A percentile compares a stretch with the other conserved stretches of the same genome.
Evolutionary conservation across 2,797 vertebrate species (phyloP).

Genomic region (Alca torda): DNA sequence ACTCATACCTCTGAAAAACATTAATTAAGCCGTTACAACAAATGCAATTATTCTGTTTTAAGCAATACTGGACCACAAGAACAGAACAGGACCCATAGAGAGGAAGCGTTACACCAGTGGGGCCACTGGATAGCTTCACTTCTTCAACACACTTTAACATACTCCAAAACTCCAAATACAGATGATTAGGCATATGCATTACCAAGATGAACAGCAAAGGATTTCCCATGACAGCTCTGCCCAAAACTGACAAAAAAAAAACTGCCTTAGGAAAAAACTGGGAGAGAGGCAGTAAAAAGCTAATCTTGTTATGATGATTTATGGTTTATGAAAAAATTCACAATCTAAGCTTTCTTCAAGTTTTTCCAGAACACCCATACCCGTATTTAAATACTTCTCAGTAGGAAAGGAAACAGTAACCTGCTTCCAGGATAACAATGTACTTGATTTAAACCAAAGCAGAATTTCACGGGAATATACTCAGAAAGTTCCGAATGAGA

Average conservation of each 20-base stretch:
- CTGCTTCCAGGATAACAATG: not conserved
- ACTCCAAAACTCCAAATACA: not conserved
- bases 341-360: not conserved
- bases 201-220: not conserved
- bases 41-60: not conserved
- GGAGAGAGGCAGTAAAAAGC: not conserved
- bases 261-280: not conserved
- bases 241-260: not conserved
- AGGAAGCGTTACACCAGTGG: not conserved
- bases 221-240: constrained; percentile 23
- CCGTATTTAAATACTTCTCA: not conserved
- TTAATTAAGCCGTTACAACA: not conserved
- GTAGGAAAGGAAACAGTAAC: not conserved
- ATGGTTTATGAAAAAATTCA: not conserved
- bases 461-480: not conserved
- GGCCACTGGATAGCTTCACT: not conserved
- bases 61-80: not conserved
- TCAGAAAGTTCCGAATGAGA: not conserved
- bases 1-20: not conserved
- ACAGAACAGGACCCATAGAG: not conserved
- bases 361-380: not conserved
- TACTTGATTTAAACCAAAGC: not conserved
- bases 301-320: constrained; percentile 32
- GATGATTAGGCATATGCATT: constrained; percentile 4
- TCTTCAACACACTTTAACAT: not conserved